Base-by-base conservation (phyloP, 2,113 vertebrate genomes). In the Myotis yumanensis region DNA sequence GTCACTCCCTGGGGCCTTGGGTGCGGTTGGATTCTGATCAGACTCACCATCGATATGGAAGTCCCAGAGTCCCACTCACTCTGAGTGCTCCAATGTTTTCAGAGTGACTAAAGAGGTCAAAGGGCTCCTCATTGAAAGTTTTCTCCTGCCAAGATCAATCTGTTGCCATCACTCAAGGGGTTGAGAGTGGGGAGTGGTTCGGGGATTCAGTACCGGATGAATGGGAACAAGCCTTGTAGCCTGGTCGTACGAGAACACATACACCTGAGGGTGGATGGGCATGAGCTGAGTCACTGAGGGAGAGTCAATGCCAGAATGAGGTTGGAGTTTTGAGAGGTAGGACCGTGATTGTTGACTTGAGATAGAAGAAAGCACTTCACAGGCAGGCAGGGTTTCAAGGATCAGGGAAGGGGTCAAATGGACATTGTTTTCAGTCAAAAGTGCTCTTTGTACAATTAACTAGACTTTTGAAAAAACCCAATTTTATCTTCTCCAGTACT, bases 401-500 rank as follows among this genome's bases (percentile, higher is more conserved):
- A 80, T 84, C 11, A 35, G 15, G 14, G 20, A 80, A 30, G 52
- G 46, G 35, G 46, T 86, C 52, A 68, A 59, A 69, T 46, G n/a
- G 71, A 72, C 48, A 14, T 25, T 72, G 2, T 76, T 81, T 85
- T 77, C 62, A 46, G 37, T 62, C 20, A 77, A 73, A 90, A 77
- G 17, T 11, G 3, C 32, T 86, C 4, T 2, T 69, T 91, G 62
- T 32, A 62, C 4, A 69, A 22, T 64, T 75, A 82, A 11, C 54
- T 90, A 9, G 5, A 72, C 40, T 90, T 37, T 73, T n/a, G 80
- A 81, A 81, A 64, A 94, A 62, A 57, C 7, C 23, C 23, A 64
- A 25, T 69, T 92, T 80, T 94, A 32, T 87, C 85, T 83, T 89
- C 52, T 72, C 54, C 28, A 51, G 22, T 48, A 64, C n/a, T 91